phyloP scores from a whole-genome alignment of 1,140 invertebrate genomes.

The Rhyacophila brunnea region DNA sequence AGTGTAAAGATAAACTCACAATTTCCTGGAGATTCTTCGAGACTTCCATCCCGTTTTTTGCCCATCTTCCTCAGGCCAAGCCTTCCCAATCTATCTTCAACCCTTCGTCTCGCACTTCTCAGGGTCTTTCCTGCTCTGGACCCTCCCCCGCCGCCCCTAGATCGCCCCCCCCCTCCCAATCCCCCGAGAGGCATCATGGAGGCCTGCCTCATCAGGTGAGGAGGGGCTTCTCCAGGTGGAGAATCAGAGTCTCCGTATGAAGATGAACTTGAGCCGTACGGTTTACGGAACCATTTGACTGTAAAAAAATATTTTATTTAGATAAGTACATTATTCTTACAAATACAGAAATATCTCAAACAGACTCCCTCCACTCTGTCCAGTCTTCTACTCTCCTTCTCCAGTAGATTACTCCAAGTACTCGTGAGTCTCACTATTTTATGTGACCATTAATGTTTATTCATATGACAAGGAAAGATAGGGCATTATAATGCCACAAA shows the following conservation, averaged over 20 bases:
- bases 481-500: too few species aligned
- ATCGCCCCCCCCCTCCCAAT: neutral
- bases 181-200: slow-evolving; percentile 42
- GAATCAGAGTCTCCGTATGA: slow-evolving; percentile 53
- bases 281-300: slow-evolving; percentile 69
- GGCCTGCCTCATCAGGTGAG: slow-evolving; percentile 46
- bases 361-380: too few species aligned
- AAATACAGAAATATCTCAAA: too few species aligned
- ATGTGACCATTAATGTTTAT: too few species aligned
- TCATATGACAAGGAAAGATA: too few species aligned
- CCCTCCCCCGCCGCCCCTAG: slow-evolving; percentile 37
- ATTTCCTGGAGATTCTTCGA: slow-evolving; percentile 77
- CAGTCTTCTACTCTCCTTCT: too few species aligned
- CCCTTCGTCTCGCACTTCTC: slow-evolving; percentile 75
- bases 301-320: too few species aligned
- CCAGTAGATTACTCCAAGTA: too few species aligned
- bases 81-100: slow-evolving; percentile 81
- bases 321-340: too few species aligned
- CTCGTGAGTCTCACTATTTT: too few species aligned
- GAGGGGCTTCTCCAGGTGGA: slow-evolving; percentile 48
- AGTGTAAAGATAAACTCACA: slow-evolving; percentile 57
- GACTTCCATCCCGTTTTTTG: slow-evolving; percentile 82
- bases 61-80: slow-evolving; percentile 70
- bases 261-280: slow-evolving; percentile 49
- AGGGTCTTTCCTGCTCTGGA: slow-evolving; percentile 63